Evolutionary conservation across 2,888 invertebrate species (phyloP).

Genomic region (Lucinisca nassula): DNA sequence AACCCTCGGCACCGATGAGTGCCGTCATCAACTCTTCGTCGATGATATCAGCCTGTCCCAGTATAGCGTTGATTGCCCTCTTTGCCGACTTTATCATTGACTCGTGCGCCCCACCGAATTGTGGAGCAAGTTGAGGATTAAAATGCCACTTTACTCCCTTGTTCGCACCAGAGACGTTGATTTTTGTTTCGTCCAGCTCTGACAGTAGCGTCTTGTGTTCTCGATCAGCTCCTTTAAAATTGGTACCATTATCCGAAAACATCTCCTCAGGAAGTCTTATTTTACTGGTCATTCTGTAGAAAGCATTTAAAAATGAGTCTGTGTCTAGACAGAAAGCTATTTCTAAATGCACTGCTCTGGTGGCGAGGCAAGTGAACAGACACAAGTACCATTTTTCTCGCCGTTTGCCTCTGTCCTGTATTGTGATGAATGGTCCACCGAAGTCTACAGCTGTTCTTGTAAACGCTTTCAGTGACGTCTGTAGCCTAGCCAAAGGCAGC

Average conservation of each 20-base stretch:
- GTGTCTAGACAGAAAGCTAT: not conserved
- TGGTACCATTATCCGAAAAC: conserved; percentile 52
- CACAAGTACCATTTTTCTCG: conserved; percentile 58
- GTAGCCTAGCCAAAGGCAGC: conserved; percentile 33
- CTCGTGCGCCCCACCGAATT: conserved; percentile 65
- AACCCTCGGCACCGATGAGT: conserved; percentile 59
- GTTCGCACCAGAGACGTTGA: conserved; percentile 53
- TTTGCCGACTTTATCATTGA: conserved; percentile 66
- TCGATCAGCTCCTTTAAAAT: not conserved
- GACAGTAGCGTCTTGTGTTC: not conserved
- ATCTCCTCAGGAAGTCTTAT: conserved; percentile 52
- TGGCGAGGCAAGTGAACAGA: conserved; percentile 65
- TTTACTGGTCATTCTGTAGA: conserved; percentile 47
- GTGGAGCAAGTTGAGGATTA: not conserved
- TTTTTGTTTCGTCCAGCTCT: conserved; percentile 12
- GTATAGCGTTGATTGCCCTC: conserved; percentile 59
- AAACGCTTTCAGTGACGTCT: not conserved
- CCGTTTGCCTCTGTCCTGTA: conserved; percentile 5
- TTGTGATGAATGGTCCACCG: conserved; percentile 51
- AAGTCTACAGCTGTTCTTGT: conserved; percentile 42
- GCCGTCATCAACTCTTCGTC: conserved; percentile 67
- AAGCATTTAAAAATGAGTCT: not conserved
- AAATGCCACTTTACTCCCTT: not conserved
- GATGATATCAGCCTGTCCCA: conserved; percentile 51
- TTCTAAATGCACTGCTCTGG: conserved; percentile 62